Evolutionary conservation across 2,888 invertebrate genomes (phyloP).

Genomic region (Pandemis cinnamomeana): DNA sequence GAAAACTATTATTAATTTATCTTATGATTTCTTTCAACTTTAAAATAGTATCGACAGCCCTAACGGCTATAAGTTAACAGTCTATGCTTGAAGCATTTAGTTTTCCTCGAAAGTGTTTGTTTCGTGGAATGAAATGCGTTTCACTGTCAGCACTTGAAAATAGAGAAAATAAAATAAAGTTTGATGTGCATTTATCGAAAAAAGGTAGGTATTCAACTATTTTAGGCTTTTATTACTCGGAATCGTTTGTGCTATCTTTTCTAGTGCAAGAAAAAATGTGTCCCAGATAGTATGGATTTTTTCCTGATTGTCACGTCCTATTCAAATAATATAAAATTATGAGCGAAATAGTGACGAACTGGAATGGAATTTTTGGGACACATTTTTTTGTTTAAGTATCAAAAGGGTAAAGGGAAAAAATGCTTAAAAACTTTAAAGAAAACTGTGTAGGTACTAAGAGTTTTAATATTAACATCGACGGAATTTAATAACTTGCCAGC

Average conservation of each 20-base stretch:
- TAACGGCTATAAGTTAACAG: neutral
- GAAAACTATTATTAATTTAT: neutral
- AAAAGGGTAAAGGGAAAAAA: too few species aligned
- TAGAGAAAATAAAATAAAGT: neutral
- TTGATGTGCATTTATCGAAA: too few species aligned
- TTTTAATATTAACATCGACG: neutral
- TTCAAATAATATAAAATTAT: too few species aligned
- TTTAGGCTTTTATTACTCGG: too few species aligned
- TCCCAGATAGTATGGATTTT: too few species aligned
- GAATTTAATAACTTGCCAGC: neutral
- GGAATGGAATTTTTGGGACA: too few species aligned
- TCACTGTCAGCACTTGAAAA: neutral
- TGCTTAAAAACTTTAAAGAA: neutral
- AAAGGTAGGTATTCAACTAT: too few species aligned
- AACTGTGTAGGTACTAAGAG: neutral
- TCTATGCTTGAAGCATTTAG: neutral
- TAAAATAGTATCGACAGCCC: neutral
- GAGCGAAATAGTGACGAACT: too few species aligned
- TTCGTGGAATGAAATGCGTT: neutral
- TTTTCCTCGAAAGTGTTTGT: neutral
- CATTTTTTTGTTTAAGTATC: too few species aligned
- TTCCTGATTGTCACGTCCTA: too few species aligned
- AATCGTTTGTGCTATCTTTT: too few species aligned
- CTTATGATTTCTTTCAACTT: neutral
- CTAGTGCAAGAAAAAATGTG: too few species aligned